Evolutionary conservation across 2,113 vertebrate species (phyloP).

Genomic region (Cepphus grylle): DNA sequence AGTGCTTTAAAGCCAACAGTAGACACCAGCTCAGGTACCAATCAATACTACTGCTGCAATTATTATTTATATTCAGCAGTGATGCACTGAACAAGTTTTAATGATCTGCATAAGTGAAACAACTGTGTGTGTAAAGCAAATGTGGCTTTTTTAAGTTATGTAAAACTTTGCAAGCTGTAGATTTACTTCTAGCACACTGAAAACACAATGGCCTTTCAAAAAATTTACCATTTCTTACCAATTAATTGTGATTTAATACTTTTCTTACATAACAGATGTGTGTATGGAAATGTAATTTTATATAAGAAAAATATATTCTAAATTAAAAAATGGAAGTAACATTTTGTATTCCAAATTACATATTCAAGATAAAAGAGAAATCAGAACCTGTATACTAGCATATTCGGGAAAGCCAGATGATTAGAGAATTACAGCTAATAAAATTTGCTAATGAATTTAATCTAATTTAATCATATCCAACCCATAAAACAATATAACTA

Average conservation of each 20-base stretch:
- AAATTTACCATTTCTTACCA: neutral
- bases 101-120: neutral
- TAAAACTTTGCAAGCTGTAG: neutral
- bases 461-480: neutral
- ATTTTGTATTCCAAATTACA: neutral
- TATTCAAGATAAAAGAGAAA: neutral
- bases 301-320: neutral
- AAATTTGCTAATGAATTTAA: neutral
- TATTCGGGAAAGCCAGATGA: neutral
- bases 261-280: neutral
- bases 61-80: slow-evolving; percentile 28
- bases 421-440: neutral
- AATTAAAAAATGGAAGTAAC: neutral
- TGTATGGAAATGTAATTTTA: neutral
- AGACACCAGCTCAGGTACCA: neutral
- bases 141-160: neutral
- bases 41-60: slow-evolving; percentile 54
- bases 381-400: neutral
- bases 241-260: neutral
- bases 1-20: neutral
- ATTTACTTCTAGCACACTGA: neutral
- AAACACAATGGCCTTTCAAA: neutral
- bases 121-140: neutral
- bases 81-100: neutral
- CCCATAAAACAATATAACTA: neutral